A percentile compares a stretch with the other conserved stretches of the same genome.
phyloP scores from a whole-genome alignment of 2,888 invertebrate genomes.

The Leptothorax acervorum region DNA sequence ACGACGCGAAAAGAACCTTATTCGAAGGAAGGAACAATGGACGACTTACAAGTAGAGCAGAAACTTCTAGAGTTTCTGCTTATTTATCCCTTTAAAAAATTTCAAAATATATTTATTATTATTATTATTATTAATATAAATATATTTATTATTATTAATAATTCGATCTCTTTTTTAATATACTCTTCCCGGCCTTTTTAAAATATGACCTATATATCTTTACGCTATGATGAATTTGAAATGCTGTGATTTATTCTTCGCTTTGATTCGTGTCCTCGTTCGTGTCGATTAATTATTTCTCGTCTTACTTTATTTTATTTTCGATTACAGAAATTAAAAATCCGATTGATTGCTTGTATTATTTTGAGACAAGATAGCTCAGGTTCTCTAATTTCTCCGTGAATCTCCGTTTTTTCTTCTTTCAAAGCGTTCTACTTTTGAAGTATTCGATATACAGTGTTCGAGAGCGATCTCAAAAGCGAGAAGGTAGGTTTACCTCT shows the following conservation, averaged over 20 bases:
- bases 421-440: not conserved
- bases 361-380: not conserved
- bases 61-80: not conserved
- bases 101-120: not conserved
- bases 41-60: not conserved
- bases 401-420: not conserved
- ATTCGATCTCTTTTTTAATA: not conserved
- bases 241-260: not conserved
- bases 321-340: no score
- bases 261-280: not conserved
- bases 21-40: not conserved
- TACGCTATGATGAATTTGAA: not conserved
- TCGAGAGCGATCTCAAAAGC: constrained; percentile 56
- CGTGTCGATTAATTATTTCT: no score
- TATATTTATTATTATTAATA: constrained; percentile 1
- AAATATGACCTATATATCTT: not conserved
- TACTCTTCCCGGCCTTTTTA: not conserved
- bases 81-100: no score
- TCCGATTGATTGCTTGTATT: not conserved
- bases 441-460: not conserved
- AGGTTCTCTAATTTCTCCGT: not conserved
- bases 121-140: not conserved
- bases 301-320: no score
- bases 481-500: constrained; percentile 67
- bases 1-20: not conserved